These are phyloP conservation scores for Vicugna pacos DNA, from an alignment of 2,113 vertebrate species.

Conservation along the genomic window DNA sequence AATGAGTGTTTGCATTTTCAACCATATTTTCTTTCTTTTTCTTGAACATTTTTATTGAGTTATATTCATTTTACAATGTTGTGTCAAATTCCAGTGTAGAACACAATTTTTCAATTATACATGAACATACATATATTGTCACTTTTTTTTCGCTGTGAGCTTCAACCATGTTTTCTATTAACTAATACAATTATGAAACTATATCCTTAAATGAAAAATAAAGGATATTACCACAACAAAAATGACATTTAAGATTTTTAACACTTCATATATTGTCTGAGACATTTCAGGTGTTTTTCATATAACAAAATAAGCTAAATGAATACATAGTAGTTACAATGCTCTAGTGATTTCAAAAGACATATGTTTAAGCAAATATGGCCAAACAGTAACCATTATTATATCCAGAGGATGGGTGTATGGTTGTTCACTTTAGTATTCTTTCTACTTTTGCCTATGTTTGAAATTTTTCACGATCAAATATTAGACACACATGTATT, in stretches of 20 bases:
- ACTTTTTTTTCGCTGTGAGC: no score
- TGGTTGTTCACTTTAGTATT: not conserved
- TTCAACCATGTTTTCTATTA: constrained; percentile 17
- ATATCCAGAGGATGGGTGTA: not conserved
- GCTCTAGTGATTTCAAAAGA: constrained; percentile 10
- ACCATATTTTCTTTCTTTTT: not conserved
- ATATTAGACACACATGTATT: not conserved
- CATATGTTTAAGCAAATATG: not conserved
- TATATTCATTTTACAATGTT: no score
- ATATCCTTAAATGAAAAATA: not conserved
- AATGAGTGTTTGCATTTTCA: not conserved
- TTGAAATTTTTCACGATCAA: not conserved
- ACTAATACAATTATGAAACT: not conserved
- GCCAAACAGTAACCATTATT: not conserved
- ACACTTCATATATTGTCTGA: not conserved
- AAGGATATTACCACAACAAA: not conserved
- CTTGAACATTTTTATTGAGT: no score
- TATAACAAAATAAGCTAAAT: not conserved
- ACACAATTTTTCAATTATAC: no score
- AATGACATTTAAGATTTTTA: not conserved
- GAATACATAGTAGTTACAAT: not conserved
- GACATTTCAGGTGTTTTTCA: not conserved
- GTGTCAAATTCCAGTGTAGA: no score
- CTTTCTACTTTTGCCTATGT: not conserved
- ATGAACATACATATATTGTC: no score